phyloP scores from a whole-genome alignment of 2,797 vertebrate genomes.

The Lutjanus argentimaculatus region DNA sequence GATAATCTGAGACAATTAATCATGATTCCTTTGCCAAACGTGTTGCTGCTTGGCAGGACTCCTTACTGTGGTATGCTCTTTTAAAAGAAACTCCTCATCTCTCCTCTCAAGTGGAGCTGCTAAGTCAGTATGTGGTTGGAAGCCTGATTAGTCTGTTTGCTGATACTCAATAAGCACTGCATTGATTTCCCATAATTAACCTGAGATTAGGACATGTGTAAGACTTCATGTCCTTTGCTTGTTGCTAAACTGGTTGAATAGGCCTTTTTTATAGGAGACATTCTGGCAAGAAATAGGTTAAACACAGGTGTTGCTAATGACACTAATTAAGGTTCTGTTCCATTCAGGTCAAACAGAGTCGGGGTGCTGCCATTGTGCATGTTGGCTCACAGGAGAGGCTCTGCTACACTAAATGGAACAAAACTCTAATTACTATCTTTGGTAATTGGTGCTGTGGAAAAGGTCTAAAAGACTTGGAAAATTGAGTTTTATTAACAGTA shows the following conservation, averaged over 20 bases:
- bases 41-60: constrained; percentile 92
- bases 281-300: too few species aligned
- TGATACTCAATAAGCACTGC: constrained; percentile 2
- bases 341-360: too few species aligned
- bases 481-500: neutral
- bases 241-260: neutral
- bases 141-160: constrained; percentile 11
- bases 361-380: too few species aligned
- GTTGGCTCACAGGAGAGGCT: too few species aligned
- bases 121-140: constrained; percentile 17
- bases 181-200: constrained; percentile 21
- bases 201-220: neutral
- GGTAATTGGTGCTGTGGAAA: too few species aligned
- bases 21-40: constrained; percentile 94
- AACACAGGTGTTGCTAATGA: too few species aligned
- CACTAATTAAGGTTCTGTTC: too few species aligned
- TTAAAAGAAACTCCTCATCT: constrained; percentile 28
- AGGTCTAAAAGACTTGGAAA: neutral
- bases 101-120: constrained; percentile 10
- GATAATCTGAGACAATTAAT: constrained; percentile 94
- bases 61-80: constrained; percentile 91
- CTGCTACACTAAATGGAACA: too few species aligned
- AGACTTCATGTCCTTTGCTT: neutral
- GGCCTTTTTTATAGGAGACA: too few species aligned
- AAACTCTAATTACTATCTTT: too few species aligned